These are phyloP conservation scores for Ectropis crepuscularia DNA, from an alignment of 2,888 invertebrate species.

Conservation along the genomic window DNA sequence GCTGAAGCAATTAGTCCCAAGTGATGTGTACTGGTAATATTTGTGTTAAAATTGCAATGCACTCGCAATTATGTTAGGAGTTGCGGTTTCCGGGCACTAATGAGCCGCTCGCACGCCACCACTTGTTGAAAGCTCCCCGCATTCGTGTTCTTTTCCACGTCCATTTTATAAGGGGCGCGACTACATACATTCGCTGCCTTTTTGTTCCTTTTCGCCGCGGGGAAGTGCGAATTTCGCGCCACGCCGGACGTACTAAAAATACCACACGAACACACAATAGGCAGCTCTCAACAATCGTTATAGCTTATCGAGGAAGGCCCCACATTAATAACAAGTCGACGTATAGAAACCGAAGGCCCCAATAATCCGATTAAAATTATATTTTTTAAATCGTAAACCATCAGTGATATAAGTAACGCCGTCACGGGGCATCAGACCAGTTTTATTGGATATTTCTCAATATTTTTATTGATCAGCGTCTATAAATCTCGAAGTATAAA, in stretches of 20 bases:
- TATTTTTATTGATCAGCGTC: slow-evolving; percentile 70
- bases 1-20: slow-evolving; percentile 36
- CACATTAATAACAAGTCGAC: slow-evolving; percentile 47
- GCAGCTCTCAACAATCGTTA: slow-evolving; percentile 35
- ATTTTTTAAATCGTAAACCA: slow-evolving; percentile 61
- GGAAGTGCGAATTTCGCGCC: slow-evolving; percentile 69
- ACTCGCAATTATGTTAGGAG: slow-evolving; percentile 45
- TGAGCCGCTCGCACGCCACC: slow-evolving; percentile 50
- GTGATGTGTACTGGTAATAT: slow-evolving; percentile 38
- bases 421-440: slow-evolving; percentile 52
- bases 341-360: slow-evolving; percentile 55
- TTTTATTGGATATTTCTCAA: slow-evolving; percentile 65
- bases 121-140: slow-evolving; percentile 53
- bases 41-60: slow-evolving; percentile 45
- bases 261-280: slow-evolving; percentile 47
- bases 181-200: slow-evolving; percentile 57
- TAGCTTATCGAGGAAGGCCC: slow-evolving; percentile 44
- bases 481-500: slow-evolving; percentile 68
- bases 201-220: slow-evolving; percentile 57
- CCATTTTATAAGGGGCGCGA: slow-evolving; percentile 55
- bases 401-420: slow-evolving; percentile 50
- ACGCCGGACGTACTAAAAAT: slow-evolving; percentile 54
- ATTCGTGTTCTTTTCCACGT: slow-evolving; percentile 50
- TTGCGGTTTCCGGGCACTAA: slow-evolving; percentile 53
- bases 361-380: slow-evolving; percentile 66